Conservation (phyloP, 1,140 invertebrate species). For the Lethrus apterus region DNA sequence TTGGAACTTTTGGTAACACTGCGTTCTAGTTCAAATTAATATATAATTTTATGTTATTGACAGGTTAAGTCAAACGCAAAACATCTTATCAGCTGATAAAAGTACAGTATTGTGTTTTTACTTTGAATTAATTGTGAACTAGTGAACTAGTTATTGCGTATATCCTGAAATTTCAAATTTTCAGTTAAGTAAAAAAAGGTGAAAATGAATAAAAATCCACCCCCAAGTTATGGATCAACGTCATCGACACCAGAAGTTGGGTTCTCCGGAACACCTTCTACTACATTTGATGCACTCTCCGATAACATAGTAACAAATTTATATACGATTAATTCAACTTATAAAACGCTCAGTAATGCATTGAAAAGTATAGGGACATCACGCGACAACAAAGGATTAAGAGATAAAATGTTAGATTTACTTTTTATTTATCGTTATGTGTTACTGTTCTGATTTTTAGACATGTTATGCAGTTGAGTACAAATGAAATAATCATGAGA, state of each 20-base stretch:
- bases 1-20: neutral
- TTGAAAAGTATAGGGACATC: conserved; percentile 68
- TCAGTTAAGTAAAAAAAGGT: conserved; percentile 7
- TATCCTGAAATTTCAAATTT: neutral
- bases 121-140: neutral
- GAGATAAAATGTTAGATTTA: conserved; percentile 54
- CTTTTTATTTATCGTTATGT: neutral
- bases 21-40: neutral
- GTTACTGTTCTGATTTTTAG: conserved; percentile 43
- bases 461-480: conserved; percentile 69
- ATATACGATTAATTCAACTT: conserved; percentile 64
- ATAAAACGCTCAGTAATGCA: conserved; percentile 62
- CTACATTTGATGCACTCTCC: conserved; percentile 65
- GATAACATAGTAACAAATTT: conserved; percentile 74
- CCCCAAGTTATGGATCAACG: conserved; percentile 35
- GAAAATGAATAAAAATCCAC: conserved; percentile 12
- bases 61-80: too few species aligned
- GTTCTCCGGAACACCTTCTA: conserved; percentile 57
- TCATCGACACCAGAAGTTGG: conserved; percentile 26
- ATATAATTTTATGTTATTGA: neutral
- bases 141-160: neutral
- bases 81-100: too few species aligned
- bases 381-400: conserved; percentile 58
- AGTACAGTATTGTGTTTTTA: too few species aligned
- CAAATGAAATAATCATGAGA: conserved; percentile 65